Base-by-base conservation (phyloP, 2,797 vertebrate species). In the Lepus townsendii region DNA sequence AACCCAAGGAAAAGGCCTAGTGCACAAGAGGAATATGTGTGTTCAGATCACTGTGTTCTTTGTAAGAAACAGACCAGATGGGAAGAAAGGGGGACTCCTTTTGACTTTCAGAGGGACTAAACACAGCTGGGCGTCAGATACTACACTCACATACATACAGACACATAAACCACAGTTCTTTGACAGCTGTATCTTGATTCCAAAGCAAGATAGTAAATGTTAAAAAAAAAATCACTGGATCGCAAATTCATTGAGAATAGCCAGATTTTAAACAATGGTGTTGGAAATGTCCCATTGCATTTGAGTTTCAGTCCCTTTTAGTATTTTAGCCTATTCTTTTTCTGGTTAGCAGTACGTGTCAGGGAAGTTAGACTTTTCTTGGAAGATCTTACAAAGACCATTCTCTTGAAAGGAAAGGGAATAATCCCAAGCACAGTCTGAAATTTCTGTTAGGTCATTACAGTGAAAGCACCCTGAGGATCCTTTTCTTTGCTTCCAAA, bases 11-110 rank as follows among this genome's bases (percentile, higher is more conserved):
- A 12, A 83, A 88, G 78, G n/a, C 77, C 27, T 32, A 17, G 3
- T 52, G 1, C 47, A 96, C 90, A 88, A 92, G 54, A 96, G 93
- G 90, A 88, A 94, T 93, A 92, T 83, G 82, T 92, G 68, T 93
- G 71, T 79, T 88, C 96, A 54, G 93, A 78, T 96, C 96, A 91
- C 76, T 92, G 90, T 83, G 94, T 72, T 94, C 95, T 96, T 97
- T 96, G 92, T 96, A 92, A 94, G 92, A 95, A 93, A 88, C 71
- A 77, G 47, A 63, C 88, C 95, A 95, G 90, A 95, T 96, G 88
- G 63, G 85, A 83, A 86, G 73, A 80, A 77, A 8, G 20, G 54
- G 57, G 63, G 3, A 35, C 35, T 83, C 52, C 78, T 66, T 93
- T 82, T 96, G 88, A 94, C 95, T 94, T 96, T 88, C 65, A 83